Evolutionary conservation across 2,113 vertebrate species (phyloP).

Genomic region (Formicarius rufipectus): DNA sequence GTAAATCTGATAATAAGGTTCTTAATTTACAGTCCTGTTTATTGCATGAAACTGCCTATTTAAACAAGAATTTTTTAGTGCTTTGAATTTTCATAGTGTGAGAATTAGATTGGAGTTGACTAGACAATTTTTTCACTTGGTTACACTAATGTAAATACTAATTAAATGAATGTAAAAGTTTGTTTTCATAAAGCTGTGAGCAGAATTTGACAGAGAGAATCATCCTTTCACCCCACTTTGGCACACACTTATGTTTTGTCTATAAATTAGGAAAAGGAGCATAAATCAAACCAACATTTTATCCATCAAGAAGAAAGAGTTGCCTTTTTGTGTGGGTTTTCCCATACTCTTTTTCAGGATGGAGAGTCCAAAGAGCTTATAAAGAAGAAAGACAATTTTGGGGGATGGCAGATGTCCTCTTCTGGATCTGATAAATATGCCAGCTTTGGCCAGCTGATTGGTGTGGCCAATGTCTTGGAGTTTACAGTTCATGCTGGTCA

Average conservation of each 20-base stretch:
- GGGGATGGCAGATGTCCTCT: not conserved
- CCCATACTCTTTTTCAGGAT: not conserved
- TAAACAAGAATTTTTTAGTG: not conserved
- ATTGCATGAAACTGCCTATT: not conserved
- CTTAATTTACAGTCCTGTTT: not conserved
- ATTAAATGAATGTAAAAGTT: not conserved
- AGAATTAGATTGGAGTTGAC: not conserved
- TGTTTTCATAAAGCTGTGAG: not conserved
- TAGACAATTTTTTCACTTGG: not conserved
- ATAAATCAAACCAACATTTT: not conserved
- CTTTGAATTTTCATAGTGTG: not conserved
- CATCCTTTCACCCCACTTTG: not conserved
- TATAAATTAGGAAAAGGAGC: not conserved
- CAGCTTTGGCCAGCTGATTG: not conserved
- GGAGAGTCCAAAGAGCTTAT: not conserved
- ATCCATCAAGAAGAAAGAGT: not conserved
- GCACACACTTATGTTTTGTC: not conserved
- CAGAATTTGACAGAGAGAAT: not conserved
- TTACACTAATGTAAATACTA: not conserved
- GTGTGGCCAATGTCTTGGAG: not conserved
- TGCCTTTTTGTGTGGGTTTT: not conserved
- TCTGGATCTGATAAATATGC: not conserved
- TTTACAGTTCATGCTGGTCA: not conserved
- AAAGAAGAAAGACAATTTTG: not conserved
- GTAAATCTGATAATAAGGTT: not conserved